Base-by-base conservation (phyloP, 2,888 invertebrate species). In the Clostera curtula region DNA sequence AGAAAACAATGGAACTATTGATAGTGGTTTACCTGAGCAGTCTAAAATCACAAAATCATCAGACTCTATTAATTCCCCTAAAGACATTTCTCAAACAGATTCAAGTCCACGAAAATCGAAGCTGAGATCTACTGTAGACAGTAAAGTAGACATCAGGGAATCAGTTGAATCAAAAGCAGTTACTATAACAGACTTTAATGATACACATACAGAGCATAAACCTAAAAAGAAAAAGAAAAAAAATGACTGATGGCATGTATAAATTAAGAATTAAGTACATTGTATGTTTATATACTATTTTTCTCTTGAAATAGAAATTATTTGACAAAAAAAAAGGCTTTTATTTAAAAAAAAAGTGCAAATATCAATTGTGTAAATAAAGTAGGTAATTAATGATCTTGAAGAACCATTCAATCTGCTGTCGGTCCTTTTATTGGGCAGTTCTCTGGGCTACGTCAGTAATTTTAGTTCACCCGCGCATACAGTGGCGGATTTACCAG, bases 181-280 rank as follows among this genome's bases (percentile, higher is more conserved):
- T n/a, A n/a, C n/a, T n/a, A n/a, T n/a, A n/a, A n/a, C n/a, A n/a
- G n/a, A n/a, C n/a, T n/a, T n/a, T n/a, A n/a, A n/a, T n/a, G n/a
- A n/a, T n/a, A 27, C 45, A 12, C 71, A 70, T 10, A 22, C 43
- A 34, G 54, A 39, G 29, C 32, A 50, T 22, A 68, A 56, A 43
- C 47, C 46, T 29, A 36, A 43, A 22, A 79, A 75, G 52, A 79
- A 71, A 47, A 57, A 61, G 24, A 79, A 66, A 57, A 65, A 58
- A 41, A 62, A 67, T 44, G 14, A 37, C 24, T 31, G 43, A 40
- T 42, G 34, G 31, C 12, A 29, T 37, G 19, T 35, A 11, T 15
- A 24, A 13, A 19, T 15, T 29, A 17, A 22, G n/a, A 19, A 20
- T 21, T 5, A 27, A 34, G 27, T 35, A 34, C 30, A 41, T 22